Percentiles rank a stretch among this genome's conserved stretches.
phyloP scores from a whole-genome alignment of 2,888 invertebrate genomes.

The Chaetogeoica ovagalla region DNA sequence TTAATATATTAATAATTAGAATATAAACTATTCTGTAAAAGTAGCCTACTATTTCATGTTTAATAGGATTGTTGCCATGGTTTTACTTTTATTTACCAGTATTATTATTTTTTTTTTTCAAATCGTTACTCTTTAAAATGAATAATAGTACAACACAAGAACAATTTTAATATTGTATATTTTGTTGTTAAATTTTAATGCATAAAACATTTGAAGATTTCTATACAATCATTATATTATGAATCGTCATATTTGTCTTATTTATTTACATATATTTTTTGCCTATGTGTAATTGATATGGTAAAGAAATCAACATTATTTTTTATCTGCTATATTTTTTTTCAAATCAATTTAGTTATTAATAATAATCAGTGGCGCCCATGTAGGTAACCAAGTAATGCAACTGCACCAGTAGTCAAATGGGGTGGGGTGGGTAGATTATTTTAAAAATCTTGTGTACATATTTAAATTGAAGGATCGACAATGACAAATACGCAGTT shows the following conservation, averaged over 20 bases:
- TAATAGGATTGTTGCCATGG: slow-evolving; percentile 52
- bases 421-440: too few species aligned
- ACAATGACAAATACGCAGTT: too few species aligned
- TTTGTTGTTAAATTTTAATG: slow-evolving; percentile 47
- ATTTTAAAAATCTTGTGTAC: too few species aligned
- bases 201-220: slow-evolving; percentile 29
- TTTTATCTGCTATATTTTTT: slow-evolving; percentile 38
- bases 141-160: slow-evolving; percentile 49
- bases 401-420: too few species aligned
- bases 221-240: slow-evolving; percentile 43
- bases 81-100: slow-evolving; percentile 50
- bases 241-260: slow-evolving; percentile 34
- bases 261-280: slow-evolving; percentile 13
- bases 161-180: slow-evolving; percentile 48
- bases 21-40: slow-evolving; percentile 51
- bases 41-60: slow-evolving; percentile 50
- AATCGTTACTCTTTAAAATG: slow-evolving; percentile 32
- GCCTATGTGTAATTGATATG: slow-evolving; percentile 21
- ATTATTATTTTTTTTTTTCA: slow-evolving; percentile 50
- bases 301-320: slow-evolving; percentile 20
- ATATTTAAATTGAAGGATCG: too few species aligned
- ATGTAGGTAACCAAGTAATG: too few species aligned
- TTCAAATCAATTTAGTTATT: slow-evolving; percentile 38
- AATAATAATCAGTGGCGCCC: too few species aligned
- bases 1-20: slow-evolving; percentile 51